A percentile compares a stretch with the other conserved stretches of the same genome.
These are phyloP conservation scores for Orius insidiosus DNA, from an alignment of 1,140 invertebrate species.

Conservation along the genomic window DNA sequence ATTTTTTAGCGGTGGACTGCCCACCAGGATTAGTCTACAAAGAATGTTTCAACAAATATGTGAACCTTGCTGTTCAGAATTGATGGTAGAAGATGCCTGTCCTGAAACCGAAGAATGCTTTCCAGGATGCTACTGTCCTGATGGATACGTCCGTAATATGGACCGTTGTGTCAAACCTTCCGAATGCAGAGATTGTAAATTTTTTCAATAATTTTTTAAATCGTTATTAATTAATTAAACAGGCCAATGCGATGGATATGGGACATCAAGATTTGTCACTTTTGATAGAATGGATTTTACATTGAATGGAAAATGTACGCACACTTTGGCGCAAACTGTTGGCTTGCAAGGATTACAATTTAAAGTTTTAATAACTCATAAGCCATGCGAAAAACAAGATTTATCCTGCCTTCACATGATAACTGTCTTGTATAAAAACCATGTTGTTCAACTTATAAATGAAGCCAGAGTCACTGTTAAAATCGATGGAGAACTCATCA, in stretches of 20 bases:
- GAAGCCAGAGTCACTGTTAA: constrained; percentile 20
- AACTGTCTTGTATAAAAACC: constrained; percentile 42
- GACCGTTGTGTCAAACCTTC: constrained; percentile 47
- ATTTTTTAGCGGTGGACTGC: constrained; percentile 40
- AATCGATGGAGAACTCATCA: constrained; percentile 26
- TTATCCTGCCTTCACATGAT: constrained; percentile 41
- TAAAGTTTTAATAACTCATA: constrained; percentile 22
- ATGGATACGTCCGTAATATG: constrained; percentile 49
- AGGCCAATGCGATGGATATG: constrained; percentile 49
- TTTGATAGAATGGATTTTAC: constrained; percentile 55
- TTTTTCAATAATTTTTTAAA: not conserved
- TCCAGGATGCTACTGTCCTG: constrained; percentile 67
- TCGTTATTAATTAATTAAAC: constrained; percentile 12
- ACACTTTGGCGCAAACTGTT: constrained; percentile 48
- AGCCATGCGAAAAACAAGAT: constrained; percentile 22
- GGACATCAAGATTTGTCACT: constrained; percentile 49
- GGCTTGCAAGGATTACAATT: constrained; percentile 4
- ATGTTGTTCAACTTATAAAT: constrained; percentile 35
- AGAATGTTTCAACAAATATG: constrained; percentile 58
- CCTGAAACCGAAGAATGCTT: constrained; percentile 47
- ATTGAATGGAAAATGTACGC: constrained; percentile 61
- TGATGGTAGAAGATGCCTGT: constrained; percentile 38
- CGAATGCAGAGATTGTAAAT: constrained; percentile 56
- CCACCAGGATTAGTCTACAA: constrained; percentile 52
- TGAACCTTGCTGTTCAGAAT: constrained; percentile 49